Evolutionary conservation across 2,888 invertebrate genomes (phyloP), one percentile per base, ranked within the genome.

Genomic region (Xylota segnis): DNA sequence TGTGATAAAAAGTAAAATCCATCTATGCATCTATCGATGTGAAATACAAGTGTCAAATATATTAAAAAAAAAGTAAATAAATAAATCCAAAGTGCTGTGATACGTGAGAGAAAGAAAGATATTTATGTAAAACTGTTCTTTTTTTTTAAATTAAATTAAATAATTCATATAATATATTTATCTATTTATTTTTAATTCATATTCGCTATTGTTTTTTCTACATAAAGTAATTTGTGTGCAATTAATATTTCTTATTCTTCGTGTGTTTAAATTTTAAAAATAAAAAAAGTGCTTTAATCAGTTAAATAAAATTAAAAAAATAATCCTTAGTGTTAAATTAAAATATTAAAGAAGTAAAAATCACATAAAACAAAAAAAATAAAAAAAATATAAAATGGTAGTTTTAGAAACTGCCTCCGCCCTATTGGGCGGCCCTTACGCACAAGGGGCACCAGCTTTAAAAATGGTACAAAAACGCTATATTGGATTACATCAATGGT

Each of bases 391-490:
- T 3, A 88, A 90, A 91, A 95, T 95, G 94, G 95, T 95, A 91
- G 94, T 97, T 90, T 95, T 97, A 92, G 96, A 96, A 92, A 95
- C 95, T 90, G 94, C 95, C 91, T 95, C 95, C 89, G 94, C 95
- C 88, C 94, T 95, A 89, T 93, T 97, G 91, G 96, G 97, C 92
- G 94, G 95, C 87, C 95, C 95, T 87, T 96, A 96, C 93, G 95
- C 96, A 90, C 96, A 96, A 92, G 95, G 96, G 89, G 95, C 96
- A 90, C 95, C 96, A 90, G 96, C 96, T 89, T 94, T 97, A 92
- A 97, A 97, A 95, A 95, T 97, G 94, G 94, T 97, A 93, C 96
- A 97, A 91, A 97, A 97, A 94, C 94, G 97, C 91, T 97, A 96
- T 93, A 96, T 97, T 92, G 97, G 96, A 94, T 94, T 97, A 92